A percentile compares a stretch with the other conserved stretches of the same genome.
Conservation (phyloP, 2,113 vertebrate genomes). For the Pelecanus crispus region DNA sequence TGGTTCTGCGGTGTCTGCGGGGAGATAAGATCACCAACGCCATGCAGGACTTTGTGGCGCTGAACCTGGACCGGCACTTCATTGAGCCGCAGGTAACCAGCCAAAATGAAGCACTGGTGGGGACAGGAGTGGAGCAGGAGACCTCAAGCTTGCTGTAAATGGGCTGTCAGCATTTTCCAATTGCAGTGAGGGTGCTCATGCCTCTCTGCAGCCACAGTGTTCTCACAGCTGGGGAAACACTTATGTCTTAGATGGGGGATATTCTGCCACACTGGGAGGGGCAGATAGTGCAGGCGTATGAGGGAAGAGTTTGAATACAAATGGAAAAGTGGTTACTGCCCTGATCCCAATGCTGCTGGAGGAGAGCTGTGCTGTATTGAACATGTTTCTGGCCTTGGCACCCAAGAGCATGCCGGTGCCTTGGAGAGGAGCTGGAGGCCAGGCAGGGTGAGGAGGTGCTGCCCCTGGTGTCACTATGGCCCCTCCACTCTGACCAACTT, state of each 20-base stretch:
- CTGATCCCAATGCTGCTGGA: too few species aligned
- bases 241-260: neutral
- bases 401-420: accelerated
- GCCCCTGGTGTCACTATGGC: accelerated
- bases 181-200: accelerated
- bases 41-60: conserved; percentile 88
- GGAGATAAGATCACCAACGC: conserved; percentile 84
- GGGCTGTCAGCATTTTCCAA: neutral
- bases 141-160: neutral
- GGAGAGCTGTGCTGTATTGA: neutral
- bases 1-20: conserved; percentile 86
- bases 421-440: neutral
- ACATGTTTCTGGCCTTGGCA: neutral
- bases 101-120: neutral
- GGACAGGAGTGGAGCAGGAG: neutral
- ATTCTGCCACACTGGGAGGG: neutral
- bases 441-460: neutral
- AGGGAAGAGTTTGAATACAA: neutral
- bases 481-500: neutral
- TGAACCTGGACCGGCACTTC: conserved; percentile 81
- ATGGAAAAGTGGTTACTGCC: neutral
- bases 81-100: conserved; percentile 84
- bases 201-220: neutral
- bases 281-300: neutral
- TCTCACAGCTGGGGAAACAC: neutral